Conservation (phyloP, 2,113 vertebrate species). For the Podarcis cretensis region DNA sequence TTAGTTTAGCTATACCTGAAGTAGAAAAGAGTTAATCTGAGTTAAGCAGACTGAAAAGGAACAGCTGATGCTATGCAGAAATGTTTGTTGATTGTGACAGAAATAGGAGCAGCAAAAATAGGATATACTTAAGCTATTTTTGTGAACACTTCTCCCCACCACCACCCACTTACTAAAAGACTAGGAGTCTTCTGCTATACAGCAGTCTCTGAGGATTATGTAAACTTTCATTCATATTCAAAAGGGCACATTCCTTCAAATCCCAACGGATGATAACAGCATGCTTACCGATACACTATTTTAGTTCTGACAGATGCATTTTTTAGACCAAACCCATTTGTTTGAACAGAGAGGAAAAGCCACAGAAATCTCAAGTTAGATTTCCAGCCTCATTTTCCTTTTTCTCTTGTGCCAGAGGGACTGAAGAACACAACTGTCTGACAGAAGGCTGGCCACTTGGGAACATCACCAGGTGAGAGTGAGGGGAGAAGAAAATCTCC, state of each 20-base stretch:
- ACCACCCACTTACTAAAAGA: neutral
- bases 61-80: neutral
- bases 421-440: neutral
- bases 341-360: neutral
- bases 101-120: neutral
- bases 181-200: neutral
- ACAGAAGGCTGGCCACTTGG: neutral
- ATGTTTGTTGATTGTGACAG: neutral
- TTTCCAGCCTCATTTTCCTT: neutral
- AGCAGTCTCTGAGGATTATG: neutral
- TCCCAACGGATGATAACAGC: neutral
- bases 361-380: neutral
- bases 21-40: neutral
- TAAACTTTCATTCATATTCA: neutral
- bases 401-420: neutral
- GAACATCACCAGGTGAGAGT: neutral
- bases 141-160: neutral
- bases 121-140: neutral
- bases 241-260: neutral
- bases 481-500: neutral
- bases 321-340: neutral
- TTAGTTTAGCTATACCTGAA: neutral
- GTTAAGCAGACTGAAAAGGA: neutral
- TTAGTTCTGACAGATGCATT: neutral
- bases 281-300: neutral